Percentiles rank a stretch among this genome's conserved stretches.
Conservation (phyloP, 2,888 invertebrate species). For the Scelioninae gen. 1 region DNA sequence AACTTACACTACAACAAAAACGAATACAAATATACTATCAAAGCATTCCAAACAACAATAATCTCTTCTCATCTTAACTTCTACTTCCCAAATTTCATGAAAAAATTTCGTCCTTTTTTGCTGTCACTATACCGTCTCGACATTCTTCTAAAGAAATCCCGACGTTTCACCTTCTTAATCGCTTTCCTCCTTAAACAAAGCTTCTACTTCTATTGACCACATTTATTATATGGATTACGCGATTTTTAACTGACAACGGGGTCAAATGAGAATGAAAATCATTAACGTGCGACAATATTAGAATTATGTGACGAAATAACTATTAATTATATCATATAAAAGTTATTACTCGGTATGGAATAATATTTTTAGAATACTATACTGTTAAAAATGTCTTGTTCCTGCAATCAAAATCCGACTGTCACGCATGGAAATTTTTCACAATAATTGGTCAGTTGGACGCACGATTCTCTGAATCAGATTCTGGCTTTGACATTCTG, state of each 20-base stretch:
- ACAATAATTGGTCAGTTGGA: too few species aligned
- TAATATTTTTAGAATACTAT: background rate
- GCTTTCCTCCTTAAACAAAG: conserved; percentile 60
- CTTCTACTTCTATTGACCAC: conserved; percentile 49
- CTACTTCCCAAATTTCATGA: conserved; percentile 4
- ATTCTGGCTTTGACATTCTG: too few species aligned
- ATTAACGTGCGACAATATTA: conserved; percentile 15
- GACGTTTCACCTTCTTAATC: conserved; percentile 56
- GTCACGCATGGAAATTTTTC: too few species aligned
- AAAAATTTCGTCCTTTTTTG: conserved; percentile 37
- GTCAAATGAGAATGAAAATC: conserved; percentile 10
- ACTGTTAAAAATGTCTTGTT: too few species aligned
- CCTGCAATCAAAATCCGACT: too few species aligned
- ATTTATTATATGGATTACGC: conserved; percentile 43
- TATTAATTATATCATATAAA: background rate
- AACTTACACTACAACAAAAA: conserved; percentile 8
- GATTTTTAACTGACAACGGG: conserved; percentile 45
- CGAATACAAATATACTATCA: conserved; percentile 19
- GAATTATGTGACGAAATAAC: background rate
- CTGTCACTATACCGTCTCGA: conserved; percentile 30
- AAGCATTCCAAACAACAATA: conserved; percentile 35
- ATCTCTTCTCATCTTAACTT: conserved; percentile 36
- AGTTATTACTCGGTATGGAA: background rate
- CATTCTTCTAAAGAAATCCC: conserved; percentile 43
- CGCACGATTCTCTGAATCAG: too few species aligned